A percentile compares a stretch with the other conserved stretches of the same genome.
Conservation (phyloP, 1,140 invertebrate species). For the Adoxophyes honmai region DNA sequence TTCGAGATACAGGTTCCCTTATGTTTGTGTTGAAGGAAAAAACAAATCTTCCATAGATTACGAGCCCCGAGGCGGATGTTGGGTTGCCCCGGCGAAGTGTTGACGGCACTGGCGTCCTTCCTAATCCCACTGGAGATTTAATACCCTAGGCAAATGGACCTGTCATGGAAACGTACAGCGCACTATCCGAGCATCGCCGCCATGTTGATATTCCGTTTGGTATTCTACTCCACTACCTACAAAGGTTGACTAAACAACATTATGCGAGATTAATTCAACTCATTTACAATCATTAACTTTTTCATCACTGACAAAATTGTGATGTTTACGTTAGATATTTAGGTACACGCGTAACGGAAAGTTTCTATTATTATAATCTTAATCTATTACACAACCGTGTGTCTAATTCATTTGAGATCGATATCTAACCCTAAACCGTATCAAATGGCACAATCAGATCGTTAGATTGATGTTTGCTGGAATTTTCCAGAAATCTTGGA, state of each 20-base stretch:
- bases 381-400: no score
- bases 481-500: background rate
- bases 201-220: background rate
- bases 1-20: background rate
- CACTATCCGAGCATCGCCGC: background rate
- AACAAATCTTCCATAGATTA: background rate
- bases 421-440: no score
- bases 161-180: conserved; percentile 23
- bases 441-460: no score
- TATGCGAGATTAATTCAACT: no score
- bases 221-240: background rate
- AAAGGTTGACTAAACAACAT: no score
- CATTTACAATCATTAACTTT: no score
- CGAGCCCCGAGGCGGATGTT: conserved; percentile 15
- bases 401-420: no score
- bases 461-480: background rate
- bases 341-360: no score
- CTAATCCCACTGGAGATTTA: conserved; percentile 36
- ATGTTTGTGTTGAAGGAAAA: background rate
- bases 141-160: conserved; percentile 33
- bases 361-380: no score
- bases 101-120: conserved; percentile 30
- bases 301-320: no score
- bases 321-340: no score
- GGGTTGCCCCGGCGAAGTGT: conserved; percentile 32